Evolutionary conservation across 2,888 invertebrate genomes (phyloP).

Genomic region (Anthophora plumipes): DNA sequence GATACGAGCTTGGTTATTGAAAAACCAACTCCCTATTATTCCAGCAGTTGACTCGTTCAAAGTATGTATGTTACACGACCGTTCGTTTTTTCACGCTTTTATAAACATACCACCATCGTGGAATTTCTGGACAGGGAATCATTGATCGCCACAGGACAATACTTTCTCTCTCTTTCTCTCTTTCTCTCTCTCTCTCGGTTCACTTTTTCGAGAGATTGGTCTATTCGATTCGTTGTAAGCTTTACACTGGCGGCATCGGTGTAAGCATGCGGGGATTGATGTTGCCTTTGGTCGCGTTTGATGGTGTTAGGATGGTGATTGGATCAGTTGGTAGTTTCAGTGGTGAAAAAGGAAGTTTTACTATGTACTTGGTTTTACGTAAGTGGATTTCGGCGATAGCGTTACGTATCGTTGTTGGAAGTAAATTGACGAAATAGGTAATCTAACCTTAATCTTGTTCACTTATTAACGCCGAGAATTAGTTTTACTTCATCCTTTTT

Average conservation of each 20-base stretch:
- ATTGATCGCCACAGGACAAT: background rate
- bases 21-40: conserved; percentile 33
- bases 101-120: background rate
- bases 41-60: background rate
- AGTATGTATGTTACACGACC: background rate
- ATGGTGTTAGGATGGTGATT: too few relatives aligned
- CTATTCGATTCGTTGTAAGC: background rate
- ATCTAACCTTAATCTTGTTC: too few relatives aligned
- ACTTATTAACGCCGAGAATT: too few relatives aligned
- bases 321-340: background rate
- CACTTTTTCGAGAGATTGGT: too few relatives aligned
- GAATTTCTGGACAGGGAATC: background rate
- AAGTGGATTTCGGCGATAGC: too few relatives aligned
- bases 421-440: too few relatives aligned
- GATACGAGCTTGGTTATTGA: conserved; percentile 28
- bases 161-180: too few relatives aligned
- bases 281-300: background rate
- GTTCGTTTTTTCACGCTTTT: background rate
- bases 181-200: too few relatives aligned
- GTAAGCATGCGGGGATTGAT: background rate
- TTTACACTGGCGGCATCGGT: background rate
- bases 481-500: too few relatives aligned
- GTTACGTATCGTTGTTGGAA: too few relatives aligned
- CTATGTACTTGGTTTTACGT: too few relatives aligned
- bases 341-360: background rate